Evolutionary conservation across 2,888 invertebrate genomes (phyloP), one percentile per base, ranked within the genome.

Genomic region (Andrena bucephala): DNA sequence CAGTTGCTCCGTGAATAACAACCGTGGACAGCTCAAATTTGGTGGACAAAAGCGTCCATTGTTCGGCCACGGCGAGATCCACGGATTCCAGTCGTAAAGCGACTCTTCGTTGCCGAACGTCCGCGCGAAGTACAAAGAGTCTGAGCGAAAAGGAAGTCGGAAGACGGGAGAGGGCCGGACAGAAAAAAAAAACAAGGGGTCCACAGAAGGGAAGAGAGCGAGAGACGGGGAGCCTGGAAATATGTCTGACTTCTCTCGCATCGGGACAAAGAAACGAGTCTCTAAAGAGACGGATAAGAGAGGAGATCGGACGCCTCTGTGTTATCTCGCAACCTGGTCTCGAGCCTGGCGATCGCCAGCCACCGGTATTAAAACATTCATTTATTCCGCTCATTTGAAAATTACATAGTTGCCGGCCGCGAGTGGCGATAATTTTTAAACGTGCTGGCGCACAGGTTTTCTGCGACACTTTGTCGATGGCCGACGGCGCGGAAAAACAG

Each of bases 31-130:
- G 66, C 54, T 72, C 67, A 60, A 74, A 68, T 67, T 70, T 68
- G 71, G 72, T 4, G 65, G 70, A 80, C 81, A 86, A 87, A 87
- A 87, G 87, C 77, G 66, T 33, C 79, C 85, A 83, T 87, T 87
- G 87, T 87, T 68, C 77, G 68, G 0, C 33, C 57, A 80, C 68
- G 79, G 63, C 74, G 66, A 76, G 82, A 79, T 76, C 77, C 74
- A 70, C 85, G 62, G 78, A 76, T 77, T 75, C 77, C 67, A 76
- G 76, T 85, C 81, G 77, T 81, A 77, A 85, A 83, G 71, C 63
- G 73, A 74, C 62, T 81, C 77, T 83, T 80, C 83, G 74, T 80
- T 83, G 71, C 83, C 77, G 52, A 77, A 82, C 71, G 48, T 71
- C 83, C 68, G 65, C 69, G 67, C 69, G 65, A 72, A 69, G 48